Evolutionary conservation across 2,113 vertebrate genomes (phyloP).

Genomic region (Panurus biarmicus): DNA sequence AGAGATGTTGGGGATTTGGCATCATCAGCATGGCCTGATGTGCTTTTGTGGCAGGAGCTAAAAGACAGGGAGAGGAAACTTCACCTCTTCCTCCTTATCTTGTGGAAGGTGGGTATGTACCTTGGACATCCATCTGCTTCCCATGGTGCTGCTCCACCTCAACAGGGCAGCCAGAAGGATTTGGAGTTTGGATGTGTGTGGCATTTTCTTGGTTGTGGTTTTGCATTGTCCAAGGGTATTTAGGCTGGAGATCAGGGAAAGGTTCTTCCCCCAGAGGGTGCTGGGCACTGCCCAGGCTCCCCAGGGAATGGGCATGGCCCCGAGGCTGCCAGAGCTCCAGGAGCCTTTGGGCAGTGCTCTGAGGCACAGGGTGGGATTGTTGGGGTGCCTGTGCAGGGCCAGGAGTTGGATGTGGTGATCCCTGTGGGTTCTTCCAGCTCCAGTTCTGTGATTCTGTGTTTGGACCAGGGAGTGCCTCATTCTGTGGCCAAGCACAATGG

Average conservation of each 20-base stretch:
- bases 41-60: rapidly evolving
- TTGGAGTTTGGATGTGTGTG: rapidly evolving
- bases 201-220: background rate
- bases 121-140: background rate
- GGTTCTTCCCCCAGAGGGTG: background rate
- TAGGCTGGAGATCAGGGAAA: background rate
- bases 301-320: background rate
- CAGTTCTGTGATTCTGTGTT: background rate
- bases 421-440: background rate
- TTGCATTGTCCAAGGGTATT: background rate
- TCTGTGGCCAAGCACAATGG: background rate
- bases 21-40: rapidly evolving
- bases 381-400: background rate
- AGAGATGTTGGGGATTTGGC: background rate
- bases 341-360: rapidly evolving
- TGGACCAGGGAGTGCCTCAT: background rate
- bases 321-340: background rate
- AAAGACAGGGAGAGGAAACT: background rate
- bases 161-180: background rate
- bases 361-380: background rate
- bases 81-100: background rate
- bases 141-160: rapidly evolving
- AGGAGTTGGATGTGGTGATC: background rate
- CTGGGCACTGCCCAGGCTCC: background rate
- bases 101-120: rapidly evolving